Conservation (phyloP, 2,113 vertebrate genomes). For the Bettongia penicillata region DNA sequence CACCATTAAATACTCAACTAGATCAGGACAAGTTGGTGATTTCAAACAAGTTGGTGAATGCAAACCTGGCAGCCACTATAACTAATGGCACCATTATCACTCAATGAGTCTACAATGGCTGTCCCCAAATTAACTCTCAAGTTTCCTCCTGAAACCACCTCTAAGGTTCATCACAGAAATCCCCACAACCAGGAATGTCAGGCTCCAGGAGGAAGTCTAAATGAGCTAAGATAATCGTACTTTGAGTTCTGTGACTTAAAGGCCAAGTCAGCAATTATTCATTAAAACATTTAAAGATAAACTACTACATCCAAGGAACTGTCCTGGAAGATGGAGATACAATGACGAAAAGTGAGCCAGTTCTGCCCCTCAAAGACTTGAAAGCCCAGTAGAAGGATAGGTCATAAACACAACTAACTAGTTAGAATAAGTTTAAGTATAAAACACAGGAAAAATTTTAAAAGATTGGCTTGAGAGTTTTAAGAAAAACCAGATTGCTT, state of each 20-base stretch:
- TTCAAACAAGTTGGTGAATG: too few relatives aligned
- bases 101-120: not conserved
- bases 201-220: not conserved
- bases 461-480: too few relatives aligned
- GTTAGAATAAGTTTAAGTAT: too few relatives aligned
- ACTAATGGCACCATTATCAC: not conserved
- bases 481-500: too few relatives aligned
- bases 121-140: not conserved
- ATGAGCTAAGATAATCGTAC: not conserved
- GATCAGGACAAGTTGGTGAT: not conserved
- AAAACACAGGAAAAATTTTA: too few relatives aligned
- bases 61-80: not conserved
- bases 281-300: not conserved
- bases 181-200: not conserved
- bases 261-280: not conserved
- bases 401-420: too few relatives aligned
- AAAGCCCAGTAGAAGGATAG: too few relatives aligned
- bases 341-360: too few relatives aligned
- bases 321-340: not conserved
- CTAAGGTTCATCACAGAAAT: not conserved
- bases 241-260: not conserved
- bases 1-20: not conserved
- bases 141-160: not conserved
- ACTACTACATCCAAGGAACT: not conserved
- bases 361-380: too few relatives aligned